These are phyloP conservation scores for Sceloporus tristichus DNA, from an alignment of 2,113 vertebrate species.

Conservation along the genomic window DNA sequence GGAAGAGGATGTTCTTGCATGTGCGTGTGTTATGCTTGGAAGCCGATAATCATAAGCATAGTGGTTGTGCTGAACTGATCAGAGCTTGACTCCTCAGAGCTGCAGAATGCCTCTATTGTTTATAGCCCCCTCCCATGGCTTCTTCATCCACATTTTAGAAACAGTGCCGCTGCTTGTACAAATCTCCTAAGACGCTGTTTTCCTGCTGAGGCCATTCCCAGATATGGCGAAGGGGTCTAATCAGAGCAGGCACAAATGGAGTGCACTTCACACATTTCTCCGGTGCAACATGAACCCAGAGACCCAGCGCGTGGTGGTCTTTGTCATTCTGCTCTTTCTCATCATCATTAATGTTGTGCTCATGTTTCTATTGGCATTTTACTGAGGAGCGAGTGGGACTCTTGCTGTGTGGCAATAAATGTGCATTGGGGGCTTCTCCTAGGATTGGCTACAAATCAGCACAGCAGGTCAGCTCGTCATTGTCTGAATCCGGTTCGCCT, in stretches of 20 bases:
- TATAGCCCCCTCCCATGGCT: constrained; percentile 11
- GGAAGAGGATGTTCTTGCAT: constrained; percentile 53
- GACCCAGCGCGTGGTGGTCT: constrained; percentile 93
- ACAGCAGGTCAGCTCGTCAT: constrained; percentile 75
- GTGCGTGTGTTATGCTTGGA: constrained; percentile 27
- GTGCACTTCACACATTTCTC: constrained; percentile 84
- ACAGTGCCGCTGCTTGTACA: constrained; percentile 8
- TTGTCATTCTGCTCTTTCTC: constrained; percentile 94
- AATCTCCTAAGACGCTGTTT: constrained; percentile 14
- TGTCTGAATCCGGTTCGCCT: constrained; percentile 64
- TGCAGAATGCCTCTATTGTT: constrained; percentile 29
- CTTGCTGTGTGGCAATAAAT: constrained; percentile 33
- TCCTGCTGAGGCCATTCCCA: constrained; percentile 38
- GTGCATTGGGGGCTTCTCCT: constrained; percentile 63
- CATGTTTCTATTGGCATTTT: constrained; percentile 95
- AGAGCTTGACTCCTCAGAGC: constrained; percentile 60
- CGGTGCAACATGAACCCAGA: constrained; percentile 95
- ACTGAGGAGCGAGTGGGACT: constrained; percentile 81
- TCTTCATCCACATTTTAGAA: background rate
- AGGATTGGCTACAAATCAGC: constrained; percentile 62
- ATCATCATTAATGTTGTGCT: constrained; percentile 97
- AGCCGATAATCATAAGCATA: constrained; percentile 6
- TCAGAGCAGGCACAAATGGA: constrained; percentile 82
- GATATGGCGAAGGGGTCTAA: constrained; percentile 82
- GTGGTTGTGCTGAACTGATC: constrained; percentile 23